Evolutionary conservation across 2,888 invertebrate species (phyloP), one percentile per base, ranked within the genome.

Genomic region (Lasioglossum calceatum): DNA sequence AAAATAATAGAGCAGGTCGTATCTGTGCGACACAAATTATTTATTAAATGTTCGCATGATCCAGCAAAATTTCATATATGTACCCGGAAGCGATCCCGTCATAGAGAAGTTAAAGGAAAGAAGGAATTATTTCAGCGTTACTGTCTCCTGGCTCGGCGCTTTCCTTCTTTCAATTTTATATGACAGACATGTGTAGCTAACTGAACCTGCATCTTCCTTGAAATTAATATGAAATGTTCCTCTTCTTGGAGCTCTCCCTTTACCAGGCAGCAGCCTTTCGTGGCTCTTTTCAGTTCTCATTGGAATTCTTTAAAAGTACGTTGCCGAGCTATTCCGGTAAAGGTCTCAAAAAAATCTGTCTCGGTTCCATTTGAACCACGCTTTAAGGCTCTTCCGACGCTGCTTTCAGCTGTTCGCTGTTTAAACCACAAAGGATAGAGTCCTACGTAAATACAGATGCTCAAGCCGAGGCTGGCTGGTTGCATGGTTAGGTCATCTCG

Each of bases 201-300:
- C 70, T 39, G 70, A 39, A n/a, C 39, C 39, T 36, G 36, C 70
- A 19, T 70, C 39, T 39, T 70, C 23, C n/a, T 70, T 39, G 70
- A 70, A 36, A 70, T 70, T 70, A 70, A 39, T 39, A 70, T 70
- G 23, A 70, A 39, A 70, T 36, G 70, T 70, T 54, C 54, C 54
- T 23, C 23, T 23, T 23, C 23, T 10, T 23, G 10, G 4, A 67
- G 70, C 23, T 23, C 23, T 23, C 19, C 23, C 39, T 70, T 39
- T 70, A 23, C 70, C 23, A 2, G 23, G 39, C 10, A 10, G 27
- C 7, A 36, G 36, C 50, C 36, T 50, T 50, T 10, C 42, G 73
- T 7, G 50, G 47, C 47, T 73, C 73, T 19, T 50, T 44, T 47
- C 72, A 44, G 27, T 44, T 44, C 16, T 23, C 73, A 42, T 50